Base-by-base conservation (phyloP, 1,140 invertebrate species). In the Leptopilina clavipes region DNA sequence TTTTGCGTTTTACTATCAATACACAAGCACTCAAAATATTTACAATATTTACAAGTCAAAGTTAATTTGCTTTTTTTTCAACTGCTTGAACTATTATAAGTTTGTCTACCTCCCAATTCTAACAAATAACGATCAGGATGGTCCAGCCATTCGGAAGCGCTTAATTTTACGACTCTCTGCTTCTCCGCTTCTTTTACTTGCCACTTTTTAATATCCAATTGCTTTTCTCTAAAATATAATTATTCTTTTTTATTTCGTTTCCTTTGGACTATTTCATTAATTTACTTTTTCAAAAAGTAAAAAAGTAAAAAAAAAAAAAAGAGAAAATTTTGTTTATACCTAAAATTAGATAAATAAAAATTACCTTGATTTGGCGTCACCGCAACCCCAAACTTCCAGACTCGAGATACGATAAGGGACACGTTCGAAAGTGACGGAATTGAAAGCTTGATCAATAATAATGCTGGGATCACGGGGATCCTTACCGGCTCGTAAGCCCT, bases 191-290 rank as follows among this genome's bases (percentile, higher is more conserved):
- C 95, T 84, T 95, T 95, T 0, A 95, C 94, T 86, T 97, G 95
- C 96, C 96, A 98, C 81, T 96, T 96, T 88, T 97, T 97, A 76
- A 97, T 94, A 80, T 97, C 95, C 75, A 96, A 86, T 89, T 98
- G 96, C 37, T 93, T 92, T 86, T 97, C 95, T 54, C 95, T 93
- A 73, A 52, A 86, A 88, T 17, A 52, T 22, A 72, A 80, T 73
- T 76, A 79, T 31, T 72, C 7, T 1, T 31, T 31, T 31, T 31
- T 31, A 31, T 31, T 44, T 44, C 1, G 12, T 44, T 44, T 44
- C 1, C 8, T 44, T 44, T n/a, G n/a, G n/a, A 44, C 8, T 44
- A 31, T 75, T n/a, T 70, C 18, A 1, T 31, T 0, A 31, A 40
- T 0, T 14, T 8, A n/a, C n/a, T n/a, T n/a, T n/a, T n/a, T n/a